phyloP scores from a whole-genome alignment of 2,113 vertebrate species.

The Pachypanchax playfairii region DNA sequence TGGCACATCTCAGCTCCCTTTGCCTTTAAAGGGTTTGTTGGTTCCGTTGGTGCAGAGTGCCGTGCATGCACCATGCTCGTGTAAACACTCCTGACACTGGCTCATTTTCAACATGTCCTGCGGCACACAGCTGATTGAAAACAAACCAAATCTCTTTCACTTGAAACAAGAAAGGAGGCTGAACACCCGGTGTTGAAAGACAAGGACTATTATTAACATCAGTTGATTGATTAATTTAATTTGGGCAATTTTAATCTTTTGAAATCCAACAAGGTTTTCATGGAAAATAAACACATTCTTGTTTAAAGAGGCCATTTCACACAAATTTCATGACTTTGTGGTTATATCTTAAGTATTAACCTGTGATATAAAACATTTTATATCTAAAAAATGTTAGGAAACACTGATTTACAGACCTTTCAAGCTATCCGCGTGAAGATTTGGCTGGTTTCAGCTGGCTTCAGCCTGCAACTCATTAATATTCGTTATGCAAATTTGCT shows the following conservation, averaged over 20 bases:
- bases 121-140: conserved; percentile 58
- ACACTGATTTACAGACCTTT: too few relatives aligned
- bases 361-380: too few relatives aligned
- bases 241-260: conserved; percentile 3
- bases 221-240: conserved; percentile 13
- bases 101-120: conserved; percentile 59
- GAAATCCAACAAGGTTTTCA: conserved; percentile 9
- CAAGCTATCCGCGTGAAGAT: too few relatives aligned
- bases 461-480: too few relatives aligned
- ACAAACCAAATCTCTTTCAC: conserved; percentile 39
- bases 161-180: conserved; percentile 40
- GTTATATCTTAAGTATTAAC: too few relatives aligned
- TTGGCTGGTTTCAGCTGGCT: too few relatives aligned
- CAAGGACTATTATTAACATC: conserved; percentile 6
- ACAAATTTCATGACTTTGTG: too few relatives aligned
- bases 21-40: conserved; percentile 70
- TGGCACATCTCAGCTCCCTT: conserved; percentile 25
- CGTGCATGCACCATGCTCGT: conserved; percentile 37
- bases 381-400: too few relatives aligned
- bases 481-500: too few relatives aligned
- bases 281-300: conserved; percentile 38
- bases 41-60: conserved; percentile 49
- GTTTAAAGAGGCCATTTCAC: too few relatives aligned
- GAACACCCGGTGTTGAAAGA: conserved; percentile 11
- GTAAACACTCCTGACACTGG: conserved; percentile 71